Evolutionary conservation across 2,113 vertebrate species (phyloP).

Genomic region (Centropus bengalensis): DNA sequence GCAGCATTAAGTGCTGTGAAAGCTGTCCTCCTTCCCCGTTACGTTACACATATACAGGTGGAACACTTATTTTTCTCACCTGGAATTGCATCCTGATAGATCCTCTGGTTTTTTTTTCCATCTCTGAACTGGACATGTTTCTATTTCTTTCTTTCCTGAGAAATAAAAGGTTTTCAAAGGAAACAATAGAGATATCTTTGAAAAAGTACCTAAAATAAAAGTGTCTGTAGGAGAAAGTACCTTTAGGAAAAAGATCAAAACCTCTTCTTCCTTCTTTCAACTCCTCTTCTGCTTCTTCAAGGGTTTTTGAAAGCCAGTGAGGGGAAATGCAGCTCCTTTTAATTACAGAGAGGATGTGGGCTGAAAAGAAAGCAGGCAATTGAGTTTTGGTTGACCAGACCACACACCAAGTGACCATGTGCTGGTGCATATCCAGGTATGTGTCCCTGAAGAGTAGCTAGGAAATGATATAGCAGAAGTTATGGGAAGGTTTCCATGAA

Average conservation of each 20-base stretch:
- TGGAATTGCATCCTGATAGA: background rate
- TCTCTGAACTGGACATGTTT: background rate
- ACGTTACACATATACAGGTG: background rate
- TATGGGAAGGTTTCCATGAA: background rate
- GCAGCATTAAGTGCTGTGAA: background rate
- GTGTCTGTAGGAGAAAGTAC: background rate
- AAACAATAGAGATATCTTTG: background rate
- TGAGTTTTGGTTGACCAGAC: background rate
- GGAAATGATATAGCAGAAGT: background rate
- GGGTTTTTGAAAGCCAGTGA: background rate
- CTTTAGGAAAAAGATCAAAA: background rate
- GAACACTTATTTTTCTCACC: background rate
- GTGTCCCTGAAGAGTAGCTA: background rate
- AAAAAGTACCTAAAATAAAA: background rate
- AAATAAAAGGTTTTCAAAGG: background rate
- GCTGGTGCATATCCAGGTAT: background rate
- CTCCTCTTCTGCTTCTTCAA: background rate
- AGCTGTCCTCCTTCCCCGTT: background rate
- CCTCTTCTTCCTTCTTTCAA: background rate
- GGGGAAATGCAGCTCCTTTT: constrained; percentile 5
- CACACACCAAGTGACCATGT: background rate
- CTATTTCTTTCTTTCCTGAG: background rate
- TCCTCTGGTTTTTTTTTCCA: background rate
- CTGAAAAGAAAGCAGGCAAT: background rate
- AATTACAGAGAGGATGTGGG: constrained; percentile 25